These are phyloP conservation scores for Rhinichthys osculus DNA, from an alignment of 2,797 vertebrate species.

Conservation along the genomic window DNA sequence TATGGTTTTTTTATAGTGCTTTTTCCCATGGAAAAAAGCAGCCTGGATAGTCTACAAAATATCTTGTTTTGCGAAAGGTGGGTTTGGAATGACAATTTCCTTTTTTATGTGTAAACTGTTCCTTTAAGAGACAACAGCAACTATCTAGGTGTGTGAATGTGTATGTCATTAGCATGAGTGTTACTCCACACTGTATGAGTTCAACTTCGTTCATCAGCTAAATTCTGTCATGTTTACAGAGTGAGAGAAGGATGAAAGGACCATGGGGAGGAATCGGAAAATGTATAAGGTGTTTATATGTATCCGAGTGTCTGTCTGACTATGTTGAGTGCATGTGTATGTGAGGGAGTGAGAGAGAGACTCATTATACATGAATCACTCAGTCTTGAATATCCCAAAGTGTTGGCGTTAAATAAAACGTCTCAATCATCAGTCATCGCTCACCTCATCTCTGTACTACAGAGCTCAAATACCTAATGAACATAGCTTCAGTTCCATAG, in stretches of 20 bases:
- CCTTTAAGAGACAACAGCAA: conserved; percentile 11
- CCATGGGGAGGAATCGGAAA: conserved; percentile 28
- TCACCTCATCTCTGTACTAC: conserved; percentile 37
- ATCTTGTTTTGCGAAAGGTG: neutral
- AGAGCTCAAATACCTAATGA: conserved; percentile 36
- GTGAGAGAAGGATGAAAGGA: conserved; percentile 43
- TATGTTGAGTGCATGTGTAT: conserved; percentile 27
- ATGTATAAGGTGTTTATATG: conserved; percentile 41
- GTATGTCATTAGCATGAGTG: conserved; percentile 38
- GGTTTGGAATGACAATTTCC: neutral
- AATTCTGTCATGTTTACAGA: conserved; percentile 44
- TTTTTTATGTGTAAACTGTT: neutral
- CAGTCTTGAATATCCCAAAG: conserved; percentile 21
- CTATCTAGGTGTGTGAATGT: conserved; percentile 30
- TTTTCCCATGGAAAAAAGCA: neutral
- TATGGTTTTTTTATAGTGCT: neutral
- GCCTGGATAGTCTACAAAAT: neutral
- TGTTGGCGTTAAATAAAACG: conserved; percentile 34
- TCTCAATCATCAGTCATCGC: conserved; percentile 21
- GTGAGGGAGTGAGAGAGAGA: conserved; percentile 25
- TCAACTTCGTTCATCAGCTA: conserved; percentile 46
- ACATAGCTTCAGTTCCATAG: neutral
- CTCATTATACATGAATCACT: conserved; percentile 38
- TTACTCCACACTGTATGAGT: conserved; percentile 43
- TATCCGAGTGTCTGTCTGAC: conserved; percentile 14